These are phyloP conservation scores for Peromyscus maniculatus DNA, from an alignment of 2,113 vertebrate species.

Conservation along the genomic window DNA sequence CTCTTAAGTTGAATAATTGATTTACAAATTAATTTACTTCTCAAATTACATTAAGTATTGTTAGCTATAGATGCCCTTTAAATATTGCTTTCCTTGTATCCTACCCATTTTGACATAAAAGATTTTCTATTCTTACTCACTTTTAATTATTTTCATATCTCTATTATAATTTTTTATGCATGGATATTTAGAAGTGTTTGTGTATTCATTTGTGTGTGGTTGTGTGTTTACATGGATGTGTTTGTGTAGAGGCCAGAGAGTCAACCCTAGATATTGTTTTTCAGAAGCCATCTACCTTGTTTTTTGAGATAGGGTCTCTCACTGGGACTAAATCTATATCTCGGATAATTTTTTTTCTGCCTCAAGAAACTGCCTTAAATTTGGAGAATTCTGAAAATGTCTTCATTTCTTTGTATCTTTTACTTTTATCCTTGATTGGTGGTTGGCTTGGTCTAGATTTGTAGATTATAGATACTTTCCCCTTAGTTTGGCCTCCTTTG, in stretches of 20 bases:
- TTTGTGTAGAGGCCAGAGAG: neutral
- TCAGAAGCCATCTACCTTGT: neutral
- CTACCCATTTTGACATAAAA: neutral
- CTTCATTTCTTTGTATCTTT: slow-evolving; percentile 2
- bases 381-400: neutral
- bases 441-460: slow-evolving; percentile 21
- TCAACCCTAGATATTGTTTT: too few relatives aligned
- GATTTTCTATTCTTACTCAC: neutral
- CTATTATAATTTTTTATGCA: neutral
- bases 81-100: neutral
- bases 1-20: neutral
- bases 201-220: neutral
- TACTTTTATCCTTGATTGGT: neutral
- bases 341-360: neutral
- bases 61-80: neutral
- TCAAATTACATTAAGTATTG: neutral
- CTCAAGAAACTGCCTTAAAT: neutral
- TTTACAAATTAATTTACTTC: neutral
- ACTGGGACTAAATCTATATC: neutral
- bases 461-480: neutral
- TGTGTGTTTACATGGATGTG: neutral
- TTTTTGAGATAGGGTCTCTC: neutral
- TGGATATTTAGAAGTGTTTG: neutral
- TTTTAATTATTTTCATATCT: neutral
- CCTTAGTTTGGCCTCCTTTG: neutral